A percentile compares a stretch with the other conserved stretches of the same genome.
Conservation (phyloP, 2,888 invertebrate genomes). For the Resseliella maxima region DNA sequence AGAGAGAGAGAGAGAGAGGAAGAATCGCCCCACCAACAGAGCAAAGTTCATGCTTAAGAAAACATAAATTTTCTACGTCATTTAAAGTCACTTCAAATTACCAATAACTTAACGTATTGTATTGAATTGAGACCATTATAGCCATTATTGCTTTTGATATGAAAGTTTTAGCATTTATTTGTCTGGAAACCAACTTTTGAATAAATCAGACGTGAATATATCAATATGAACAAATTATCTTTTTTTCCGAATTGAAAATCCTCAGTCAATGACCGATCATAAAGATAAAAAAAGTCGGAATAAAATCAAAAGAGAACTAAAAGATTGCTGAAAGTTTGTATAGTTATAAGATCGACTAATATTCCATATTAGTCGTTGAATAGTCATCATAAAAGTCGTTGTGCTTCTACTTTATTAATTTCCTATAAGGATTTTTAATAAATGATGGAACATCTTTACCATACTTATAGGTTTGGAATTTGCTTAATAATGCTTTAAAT, state of each 20-base stretch:
- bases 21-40: too few species aligned
- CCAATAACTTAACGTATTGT: not conserved
- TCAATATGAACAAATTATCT: too few species aligned
- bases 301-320: not conserved
- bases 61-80: constrained; percentile 14
- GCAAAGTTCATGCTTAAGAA: not conserved
- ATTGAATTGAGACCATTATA: not conserved
- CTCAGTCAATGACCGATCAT: constrained; percentile 1
- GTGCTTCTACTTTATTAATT: not conserved
- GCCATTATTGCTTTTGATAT: too few species aligned
- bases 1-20: too few species aligned
- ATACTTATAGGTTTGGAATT: not conserved
- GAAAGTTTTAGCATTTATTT: too few species aligned
- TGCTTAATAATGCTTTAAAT: constrained; percentile 25
- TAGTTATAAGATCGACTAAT: not conserved
- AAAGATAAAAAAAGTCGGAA: not conserved
- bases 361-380: not conserved
- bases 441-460: constrained; percentile 11
- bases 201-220: too few species aligned
- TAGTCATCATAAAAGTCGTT: not conserved
- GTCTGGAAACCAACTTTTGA: too few species aligned
- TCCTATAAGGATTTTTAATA: not conserved
- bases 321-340: not conserved
- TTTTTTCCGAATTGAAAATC: not conserved
- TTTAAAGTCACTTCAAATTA: not conserved